A percentile compares a stretch with the other conserved stretches of the same genome.
phyloP scores from a whole-genome alignment of 2,797 vertebrate species.

The Oceanodroma leucorhoa region DNA sequence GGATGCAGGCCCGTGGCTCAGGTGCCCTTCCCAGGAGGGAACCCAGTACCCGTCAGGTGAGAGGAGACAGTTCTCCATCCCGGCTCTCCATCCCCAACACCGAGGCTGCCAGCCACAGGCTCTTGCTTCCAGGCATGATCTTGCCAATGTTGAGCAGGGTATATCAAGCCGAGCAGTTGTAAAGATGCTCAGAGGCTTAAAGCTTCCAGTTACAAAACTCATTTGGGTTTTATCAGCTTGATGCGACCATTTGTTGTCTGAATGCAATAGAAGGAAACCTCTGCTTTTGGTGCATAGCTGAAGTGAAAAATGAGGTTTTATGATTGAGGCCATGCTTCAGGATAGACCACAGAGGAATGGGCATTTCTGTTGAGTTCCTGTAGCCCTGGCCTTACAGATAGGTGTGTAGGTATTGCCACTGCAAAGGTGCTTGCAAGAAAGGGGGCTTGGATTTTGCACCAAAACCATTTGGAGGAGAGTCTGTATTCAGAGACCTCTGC shows the following conservation, averaged over 20 bases:
- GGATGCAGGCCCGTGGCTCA: background rate
- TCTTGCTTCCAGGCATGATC: rapidly evolving
- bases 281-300: background rate
- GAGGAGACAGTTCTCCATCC: rapidly evolving
- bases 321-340: rapidly evolving
- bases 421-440: background rate
- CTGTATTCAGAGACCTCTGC: background rate
- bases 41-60: rapidly evolving
- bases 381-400: background rate
- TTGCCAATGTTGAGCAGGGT: background rate
- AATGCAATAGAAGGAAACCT: background rate
- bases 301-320: background rate
- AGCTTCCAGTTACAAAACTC: background rate
- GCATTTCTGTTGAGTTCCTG: background rate
- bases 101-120: background rate
- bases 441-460: background rate
- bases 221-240: background rate
- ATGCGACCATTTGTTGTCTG: background rate
- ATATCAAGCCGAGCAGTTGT: background rate
- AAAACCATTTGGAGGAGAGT: rapidly evolving
- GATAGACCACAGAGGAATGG: background rate
- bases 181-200: background rate
- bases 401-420: background rate
- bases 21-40: background rate
- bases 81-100: background rate